phyloP scores from a whole-genome alignment of 2,888 invertebrate species.

The Trissonchulus sp. region DNA sequence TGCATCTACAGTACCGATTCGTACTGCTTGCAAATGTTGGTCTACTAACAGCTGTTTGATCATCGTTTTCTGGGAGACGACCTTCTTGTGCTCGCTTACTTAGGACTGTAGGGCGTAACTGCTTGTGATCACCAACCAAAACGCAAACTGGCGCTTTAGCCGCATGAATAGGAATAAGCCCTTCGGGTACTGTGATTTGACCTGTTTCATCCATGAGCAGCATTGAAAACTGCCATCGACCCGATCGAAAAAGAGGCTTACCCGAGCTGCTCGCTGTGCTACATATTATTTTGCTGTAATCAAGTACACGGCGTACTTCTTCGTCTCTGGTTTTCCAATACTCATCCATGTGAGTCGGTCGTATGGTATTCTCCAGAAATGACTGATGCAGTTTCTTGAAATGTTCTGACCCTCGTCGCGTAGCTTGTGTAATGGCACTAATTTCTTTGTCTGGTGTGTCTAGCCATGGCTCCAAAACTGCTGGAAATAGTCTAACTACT shows the following conservation, averaged over 20 bases:
- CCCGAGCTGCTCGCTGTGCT: neutral
- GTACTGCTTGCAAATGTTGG: too few species aligned
- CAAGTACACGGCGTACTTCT: neutral
- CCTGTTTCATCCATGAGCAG: neutral
- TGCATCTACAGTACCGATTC: too few species aligned
- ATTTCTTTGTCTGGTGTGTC: neutral
- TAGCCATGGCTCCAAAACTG: neutral
- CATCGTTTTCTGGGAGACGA: too few species aligned
- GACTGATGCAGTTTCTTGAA: neutral
- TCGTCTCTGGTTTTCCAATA: neutral
- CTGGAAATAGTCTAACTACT: neutral
- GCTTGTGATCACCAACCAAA: neutral
- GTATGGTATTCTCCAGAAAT: neutral
- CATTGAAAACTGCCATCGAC: neutral
- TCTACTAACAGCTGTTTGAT: too few species aligned
- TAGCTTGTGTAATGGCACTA: neutral
- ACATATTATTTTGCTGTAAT: neutral
- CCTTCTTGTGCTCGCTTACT: neutral
- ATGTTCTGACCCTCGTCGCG: neutral
- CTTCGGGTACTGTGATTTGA: neutral
- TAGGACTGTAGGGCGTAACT: neutral
- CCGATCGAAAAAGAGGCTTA: neutral
- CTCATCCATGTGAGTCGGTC: neutral
- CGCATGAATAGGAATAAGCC: neutral
- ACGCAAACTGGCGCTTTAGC: neutral